Base-by-base conservation (phyloP, 1,140 invertebrate genomes). In the Microplitis mediator region DNA sequence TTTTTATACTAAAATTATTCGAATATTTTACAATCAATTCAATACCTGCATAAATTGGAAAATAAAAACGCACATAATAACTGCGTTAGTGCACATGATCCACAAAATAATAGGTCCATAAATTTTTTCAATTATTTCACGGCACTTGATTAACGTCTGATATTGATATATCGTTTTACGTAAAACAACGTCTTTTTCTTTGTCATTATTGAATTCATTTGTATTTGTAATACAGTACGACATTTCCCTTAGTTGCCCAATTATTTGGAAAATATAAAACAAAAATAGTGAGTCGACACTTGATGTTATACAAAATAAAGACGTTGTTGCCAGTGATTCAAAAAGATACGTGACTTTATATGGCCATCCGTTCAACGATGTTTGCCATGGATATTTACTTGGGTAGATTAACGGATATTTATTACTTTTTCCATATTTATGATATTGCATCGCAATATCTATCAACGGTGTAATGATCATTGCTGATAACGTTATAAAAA, bases 261-360 rank as follows among this genome's bases (percentile, higher is more conserved):
- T 31, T 8, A 83, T 77, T 70, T 81, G 79, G 14, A 81, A 77
- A 36, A 76, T 45, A 23, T 78, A 77, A 14, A 79, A 61, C 11
- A 76, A 74, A 58, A 79, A 83, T 4, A 79, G 45, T 3, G 72
- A 65, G 23, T 83, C 81, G 4, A 77, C 74, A 0, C 77, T 75
- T 0, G 6, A n/a, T 8, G 76, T 79, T 35, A 77, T 31, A 4
- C 6, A 51, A 39, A 64, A 66, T 2, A 77, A 4, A 6, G 50
- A 71, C 13, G 51, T 66, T 35, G 13, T 3, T 5, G 68, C 39
- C 0, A 66, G 11, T 4, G 62, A 1, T 31, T 79, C 75, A 6
- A 75, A 73, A 1, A 69, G 13, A n/a, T 69, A 80, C 6, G 75
- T 68, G 0, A 61, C 16, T 50, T 68, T 60, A 39, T 76, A 77